Conservation (phyloP, 64 coral and sea anemone genomes). For the Montipora capricornis region DNA sequence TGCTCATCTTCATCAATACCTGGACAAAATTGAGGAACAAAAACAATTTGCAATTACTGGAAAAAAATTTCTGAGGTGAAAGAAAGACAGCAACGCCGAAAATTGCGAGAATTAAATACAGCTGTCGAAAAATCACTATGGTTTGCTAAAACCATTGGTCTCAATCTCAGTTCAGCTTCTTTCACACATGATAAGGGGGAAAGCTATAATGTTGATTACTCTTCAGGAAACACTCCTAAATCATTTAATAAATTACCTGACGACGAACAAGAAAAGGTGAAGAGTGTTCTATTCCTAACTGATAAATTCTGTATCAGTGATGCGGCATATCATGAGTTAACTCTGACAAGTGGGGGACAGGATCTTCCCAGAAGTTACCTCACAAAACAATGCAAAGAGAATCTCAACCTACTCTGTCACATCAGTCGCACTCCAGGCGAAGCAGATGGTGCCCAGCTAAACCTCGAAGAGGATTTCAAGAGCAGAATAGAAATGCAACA, state of each 20-base stretch:
- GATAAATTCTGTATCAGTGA: constrained; percentile 68
- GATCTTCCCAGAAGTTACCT: constrained; percentile 52
- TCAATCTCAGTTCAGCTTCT: constrained; percentile 1
- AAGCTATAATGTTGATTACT: background rate
- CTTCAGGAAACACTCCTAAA: background rate
- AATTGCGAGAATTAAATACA: constrained; percentile 15
- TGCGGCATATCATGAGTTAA: constrained; percentile 72
- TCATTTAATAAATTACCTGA: constrained; percentile 31
- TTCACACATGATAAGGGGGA: background rate
- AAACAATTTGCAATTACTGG: constrained; percentile 29
- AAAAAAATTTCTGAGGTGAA: background rate
- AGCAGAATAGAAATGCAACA: background rate
- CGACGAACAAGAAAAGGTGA: constrained; percentile 62
- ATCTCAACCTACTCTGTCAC: constrained; percentile 63
- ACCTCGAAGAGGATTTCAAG: constrained; percentile 20
- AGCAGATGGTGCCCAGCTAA: constrained; percentile 53
- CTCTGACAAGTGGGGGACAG: constrained; percentile 19
- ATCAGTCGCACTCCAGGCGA: constrained; percentile 47
- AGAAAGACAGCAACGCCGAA: constrained; percentile 37
- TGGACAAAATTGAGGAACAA: constrained; percentile 64
- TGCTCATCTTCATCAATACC: constrained; percentile 31
- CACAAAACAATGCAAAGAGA: constrained; percentile 55
- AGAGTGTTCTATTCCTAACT: constrained; percentile 48
- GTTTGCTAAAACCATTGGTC: constrained; percentile 60
- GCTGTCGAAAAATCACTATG: constrained; percentile 54